Evolutionary conservation across 2,797 vertebrate species (phyloP).

Genomic region (Lacerta viridis): DNA sequence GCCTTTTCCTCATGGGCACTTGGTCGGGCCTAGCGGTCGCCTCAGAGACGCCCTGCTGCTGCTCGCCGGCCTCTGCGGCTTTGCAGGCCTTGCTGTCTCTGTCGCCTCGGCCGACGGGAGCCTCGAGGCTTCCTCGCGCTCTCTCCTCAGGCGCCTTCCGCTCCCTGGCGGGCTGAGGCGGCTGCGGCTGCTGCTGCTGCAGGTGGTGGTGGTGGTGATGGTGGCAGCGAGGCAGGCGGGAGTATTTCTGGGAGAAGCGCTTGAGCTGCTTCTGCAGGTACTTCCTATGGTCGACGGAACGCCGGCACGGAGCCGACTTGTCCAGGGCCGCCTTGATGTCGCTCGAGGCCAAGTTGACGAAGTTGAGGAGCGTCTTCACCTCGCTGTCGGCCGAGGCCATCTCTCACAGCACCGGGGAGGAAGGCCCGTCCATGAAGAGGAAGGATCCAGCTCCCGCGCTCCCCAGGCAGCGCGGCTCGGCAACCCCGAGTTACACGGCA

Average conservation of each 20-base stretch:
- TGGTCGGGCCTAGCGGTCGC: slow-evolving; percentile 81
- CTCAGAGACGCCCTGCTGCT: slow-evolving; percentile 65
- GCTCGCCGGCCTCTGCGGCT: slow-evolving; percentile 29
- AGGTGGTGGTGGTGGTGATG: slow-evolving; percentile 22
- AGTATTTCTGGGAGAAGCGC: slow-evolving; percentile 95
- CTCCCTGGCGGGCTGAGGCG: slow-evolving; percentile 81
- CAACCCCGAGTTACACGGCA: neutral
- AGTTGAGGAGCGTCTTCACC: slow-evolving; percentile 97
- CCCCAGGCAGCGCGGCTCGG: neutral
- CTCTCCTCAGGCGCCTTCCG: slow-evolving; percentile 78
- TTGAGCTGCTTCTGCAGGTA: slow-evolving; percentile 98
- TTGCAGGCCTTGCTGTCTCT: slow-evolving; percentile 72
- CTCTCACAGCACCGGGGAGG: slow-evolving; percentile 54
- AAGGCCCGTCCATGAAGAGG: slow-evolving; percentile 25
- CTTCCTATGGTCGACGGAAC: slow-evolving; percentile 97
- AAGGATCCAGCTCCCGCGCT: neutral
- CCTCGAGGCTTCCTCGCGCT: slow-evolving; percentile 41
- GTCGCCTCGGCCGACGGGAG: neutral
- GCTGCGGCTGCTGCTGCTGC: slow-evolving; percentile 72
- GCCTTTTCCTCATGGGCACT: slow-evolving; percentile 97
- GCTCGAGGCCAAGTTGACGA: slow-evolving; percentile 97
- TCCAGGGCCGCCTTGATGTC: slow-evolving; percentile 98
- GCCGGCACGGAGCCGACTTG: slow-evolving; percentile 96
- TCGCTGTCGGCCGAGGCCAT: slow-evolving; percentile 98
- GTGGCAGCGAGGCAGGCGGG: slow-evolving; percentile 89